A percentile compares a stretch with the other conserved stretches of the same genome.
Evolutionary conservation across 2,113 vertebrate species (phyloP).

Genomic region (Rhea americana): DNA sequence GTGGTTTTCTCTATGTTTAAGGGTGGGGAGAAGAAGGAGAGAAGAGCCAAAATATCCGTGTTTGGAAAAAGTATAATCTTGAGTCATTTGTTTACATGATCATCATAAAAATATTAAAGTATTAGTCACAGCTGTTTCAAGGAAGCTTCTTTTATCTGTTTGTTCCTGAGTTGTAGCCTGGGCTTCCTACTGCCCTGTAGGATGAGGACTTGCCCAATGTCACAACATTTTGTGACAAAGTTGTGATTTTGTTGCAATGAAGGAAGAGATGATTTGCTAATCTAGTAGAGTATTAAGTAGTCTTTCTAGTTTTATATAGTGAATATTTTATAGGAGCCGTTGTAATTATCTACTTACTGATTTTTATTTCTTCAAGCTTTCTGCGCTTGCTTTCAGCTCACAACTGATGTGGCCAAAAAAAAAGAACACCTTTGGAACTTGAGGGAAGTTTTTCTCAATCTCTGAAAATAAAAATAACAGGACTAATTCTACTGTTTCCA

Average conservation of each 20-base stretch:
- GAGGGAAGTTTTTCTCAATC: neutral
- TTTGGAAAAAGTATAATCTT: neutral
- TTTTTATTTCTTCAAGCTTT: neutral
- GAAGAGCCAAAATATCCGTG: neutral
- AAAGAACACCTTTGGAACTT: neutral
- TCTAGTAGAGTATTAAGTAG: neutral
- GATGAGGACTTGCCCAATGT: neutral
- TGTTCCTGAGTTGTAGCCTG: neutral
- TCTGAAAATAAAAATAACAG: neutral
- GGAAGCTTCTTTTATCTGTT: neutral
- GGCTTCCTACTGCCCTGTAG: neutral
- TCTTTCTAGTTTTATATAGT: neutral
- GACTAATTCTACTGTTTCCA: neutral
- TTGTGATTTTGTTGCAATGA: neutral
- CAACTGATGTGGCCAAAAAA: neutral
- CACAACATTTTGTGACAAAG: too few species aligned
- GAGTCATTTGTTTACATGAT: neutral
- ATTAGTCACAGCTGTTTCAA: neutral
- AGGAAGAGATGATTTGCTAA: neutral
- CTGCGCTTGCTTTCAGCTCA: neutral
- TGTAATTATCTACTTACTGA: neutral
- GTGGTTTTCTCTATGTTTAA: neutral
- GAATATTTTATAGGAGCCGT: neutral
- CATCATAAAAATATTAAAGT: neutral
- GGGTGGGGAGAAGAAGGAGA: neutral